Conservation (phyloP, 2,797 vertebrate species). For the Eulemur mongoz region DNA sequence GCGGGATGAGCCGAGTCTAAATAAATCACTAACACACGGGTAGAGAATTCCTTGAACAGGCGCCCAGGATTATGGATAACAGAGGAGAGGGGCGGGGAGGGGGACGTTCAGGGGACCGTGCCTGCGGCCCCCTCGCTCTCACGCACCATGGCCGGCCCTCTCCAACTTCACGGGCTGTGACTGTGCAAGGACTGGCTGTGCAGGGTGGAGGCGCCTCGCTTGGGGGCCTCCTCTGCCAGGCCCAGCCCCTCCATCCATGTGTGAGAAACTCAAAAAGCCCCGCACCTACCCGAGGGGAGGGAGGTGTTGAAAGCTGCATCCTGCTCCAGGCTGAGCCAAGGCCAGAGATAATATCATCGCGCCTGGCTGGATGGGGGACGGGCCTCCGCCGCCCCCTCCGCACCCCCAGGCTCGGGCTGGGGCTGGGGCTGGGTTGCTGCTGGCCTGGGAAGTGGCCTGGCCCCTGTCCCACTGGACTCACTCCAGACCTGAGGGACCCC, state of each 20-base stretch:
- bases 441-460: not conserved
- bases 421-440: not conserved
- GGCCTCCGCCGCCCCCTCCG: not conserved
- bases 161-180: not conserved
- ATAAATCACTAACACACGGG: slow-evolving; percentile 77
- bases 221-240: slow-evolving; percentile 6
- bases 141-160: not conserved
- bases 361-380: not conserved
- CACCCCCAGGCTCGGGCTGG: not conserved
- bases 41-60: slow-evolving; percentile 71
- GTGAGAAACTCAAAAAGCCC: slow-evolving; percentile 73
- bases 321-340: slow-evolving; percentile 59
- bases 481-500: not conserved
- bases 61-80: slow-evolving; percentile 59
- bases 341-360: slow-evolving; percentile 73
- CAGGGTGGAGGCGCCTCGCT: not conserved
- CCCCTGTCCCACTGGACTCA: not conserved
- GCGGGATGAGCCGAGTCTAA: slow-evolving; percentile 70
- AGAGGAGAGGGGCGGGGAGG: not conserved
- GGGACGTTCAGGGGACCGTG: not conserved
- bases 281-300: slow-evolving; percentile 39
- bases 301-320: slow-evolving; percentile 77
- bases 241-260: slow-evolving; percentile 39
- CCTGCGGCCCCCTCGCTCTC: not conserved
- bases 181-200: not conserved